These are phyloP conservation scores for Aurelia sp. DNA, from an alignment of 30 jellyfish, hydroid and myxozoan genomes.

Conservation along the genomic window DNA sequence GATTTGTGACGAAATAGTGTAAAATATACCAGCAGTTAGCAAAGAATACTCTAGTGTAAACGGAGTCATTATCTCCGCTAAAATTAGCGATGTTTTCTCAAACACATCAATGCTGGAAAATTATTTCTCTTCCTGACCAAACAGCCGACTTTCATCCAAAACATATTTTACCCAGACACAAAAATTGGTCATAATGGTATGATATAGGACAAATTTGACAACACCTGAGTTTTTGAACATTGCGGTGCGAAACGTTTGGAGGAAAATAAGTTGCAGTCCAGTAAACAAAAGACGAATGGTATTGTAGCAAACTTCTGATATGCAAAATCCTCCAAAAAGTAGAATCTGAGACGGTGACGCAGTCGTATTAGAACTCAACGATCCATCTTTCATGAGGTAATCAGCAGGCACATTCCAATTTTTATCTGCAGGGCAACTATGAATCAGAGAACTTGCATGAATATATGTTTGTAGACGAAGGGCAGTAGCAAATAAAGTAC, in stretches of 20 bases:
- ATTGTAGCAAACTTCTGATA: neutral
- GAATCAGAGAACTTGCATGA: constrained; percentile 7
- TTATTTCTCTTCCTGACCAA: neutral
- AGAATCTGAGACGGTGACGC: no score
- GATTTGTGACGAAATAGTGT: constrained; percentile 10
- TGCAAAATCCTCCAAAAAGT: constrained; percentile 3
- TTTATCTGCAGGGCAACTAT: neutral
- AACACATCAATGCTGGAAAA: neutral
- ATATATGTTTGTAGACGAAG: neutral
- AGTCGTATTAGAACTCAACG: neutral
- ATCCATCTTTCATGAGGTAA: neutral
- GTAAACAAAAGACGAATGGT: neutral
- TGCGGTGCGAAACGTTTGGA: constrained; percentile 19
- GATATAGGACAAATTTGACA: neutral
- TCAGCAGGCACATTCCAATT: neutral
- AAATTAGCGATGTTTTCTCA: neutral
- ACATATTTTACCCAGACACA: constrained; percentile 19
- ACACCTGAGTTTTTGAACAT: neutral
- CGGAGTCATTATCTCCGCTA: constrained; percentile 16
- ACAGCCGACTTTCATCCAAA: constrained; percentile 8
- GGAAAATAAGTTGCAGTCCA: neutral
- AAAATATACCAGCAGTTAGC: constrained; percentile 29
- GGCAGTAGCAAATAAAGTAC: neutral
- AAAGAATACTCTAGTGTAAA: constrained; percentile 35
- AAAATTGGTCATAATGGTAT: constrained; percentile 6